Conservation (phyloP, 2,797 vertebrate genomes). For the Oreochromis mossambicus region DNA sequence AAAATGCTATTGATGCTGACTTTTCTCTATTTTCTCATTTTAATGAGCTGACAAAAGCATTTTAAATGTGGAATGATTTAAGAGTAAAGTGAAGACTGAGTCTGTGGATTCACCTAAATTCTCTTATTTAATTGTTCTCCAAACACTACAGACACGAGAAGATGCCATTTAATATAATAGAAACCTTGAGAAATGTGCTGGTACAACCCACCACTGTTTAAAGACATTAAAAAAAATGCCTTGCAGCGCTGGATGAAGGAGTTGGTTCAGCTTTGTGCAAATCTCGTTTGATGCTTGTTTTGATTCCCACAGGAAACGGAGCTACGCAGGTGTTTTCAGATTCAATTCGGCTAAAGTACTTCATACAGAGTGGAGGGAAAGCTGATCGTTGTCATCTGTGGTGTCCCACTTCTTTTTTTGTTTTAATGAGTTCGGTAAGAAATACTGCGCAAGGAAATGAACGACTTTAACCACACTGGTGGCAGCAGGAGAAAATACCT, state of each 20-base stretch:
- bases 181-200: not conserved
- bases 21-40: not conserved
- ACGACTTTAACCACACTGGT: not conserved
- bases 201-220: not conserved
- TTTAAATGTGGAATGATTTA: fast-evolving
- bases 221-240: not conserved
- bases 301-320: not conserved
- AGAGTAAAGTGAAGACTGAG: not conserved
- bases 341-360: not conserved
- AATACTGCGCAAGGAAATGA: not conserved
- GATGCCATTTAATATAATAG: not conserved
- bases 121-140: not conserved
- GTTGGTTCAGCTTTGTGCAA: not conserved
- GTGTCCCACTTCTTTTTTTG: not conserved
- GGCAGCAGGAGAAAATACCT: not conserved
- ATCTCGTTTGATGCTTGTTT: not conserved
- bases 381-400: not conserved
- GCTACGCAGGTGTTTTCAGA: not conserved
- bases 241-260: not conserved
- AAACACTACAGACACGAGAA: not conserved
- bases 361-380: not conserved
- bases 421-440: not conserved
- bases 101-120: not conserved
- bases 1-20: not conserved
- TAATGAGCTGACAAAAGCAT: not conserved